Conservation (phyloP, 2,797 vertebrate genomes). For the Cynopterus sphinx region DNA sequence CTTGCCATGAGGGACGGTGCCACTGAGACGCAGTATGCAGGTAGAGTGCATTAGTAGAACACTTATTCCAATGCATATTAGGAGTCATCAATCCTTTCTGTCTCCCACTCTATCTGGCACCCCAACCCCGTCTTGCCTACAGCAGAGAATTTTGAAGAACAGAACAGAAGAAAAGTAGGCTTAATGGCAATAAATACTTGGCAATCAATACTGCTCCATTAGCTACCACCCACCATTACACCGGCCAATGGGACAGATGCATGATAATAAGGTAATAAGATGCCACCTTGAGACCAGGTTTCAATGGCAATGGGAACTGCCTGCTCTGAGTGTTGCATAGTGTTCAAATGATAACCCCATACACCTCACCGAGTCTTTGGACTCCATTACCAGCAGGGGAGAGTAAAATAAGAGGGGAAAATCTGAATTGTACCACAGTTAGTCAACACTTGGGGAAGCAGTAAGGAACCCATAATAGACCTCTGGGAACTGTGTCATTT, state of each 20-base stretch:
- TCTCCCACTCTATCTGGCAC: background rate
- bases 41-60: too few relatives aligned
- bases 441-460: background rate
- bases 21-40: too few relatives aligned
- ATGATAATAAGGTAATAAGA: background rate
- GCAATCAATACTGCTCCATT: background rate
- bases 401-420: background rate
- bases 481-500: background rate
- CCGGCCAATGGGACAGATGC: background rate
- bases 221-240: background rate
- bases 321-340: background rate
- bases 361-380: background rate
- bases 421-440: background rate
- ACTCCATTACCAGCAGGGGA: background rate
- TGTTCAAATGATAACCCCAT: background rate
- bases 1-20: background rate
- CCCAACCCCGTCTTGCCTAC: background rate
- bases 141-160: conserved; percentile 30
- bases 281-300: background rate
- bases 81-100: background rate
- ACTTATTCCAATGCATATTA: background rate
- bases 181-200: background rate
- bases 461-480: background rate
- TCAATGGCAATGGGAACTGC: background rate
- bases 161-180: background rate